Conservation (phyloP, 1,140 invertebrate species). For the Planococcus citri region DNA sequence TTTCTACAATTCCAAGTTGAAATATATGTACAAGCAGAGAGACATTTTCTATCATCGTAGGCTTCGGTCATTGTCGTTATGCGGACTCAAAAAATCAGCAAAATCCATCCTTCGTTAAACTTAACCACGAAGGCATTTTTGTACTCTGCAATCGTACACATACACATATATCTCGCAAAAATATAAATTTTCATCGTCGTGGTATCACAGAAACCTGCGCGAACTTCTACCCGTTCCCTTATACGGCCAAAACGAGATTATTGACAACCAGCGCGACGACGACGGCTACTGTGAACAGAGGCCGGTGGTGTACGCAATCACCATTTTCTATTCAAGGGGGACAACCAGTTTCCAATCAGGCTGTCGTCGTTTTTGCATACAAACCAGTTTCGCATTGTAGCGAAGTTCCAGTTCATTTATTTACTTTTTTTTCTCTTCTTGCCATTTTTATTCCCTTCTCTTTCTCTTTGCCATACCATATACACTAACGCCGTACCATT, state of each 20-base stretch:
- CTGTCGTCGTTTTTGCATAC: conserved; percentile 15
- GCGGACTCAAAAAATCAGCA: too few relatives aligned
- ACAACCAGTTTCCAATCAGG: conserved; percentile 19
- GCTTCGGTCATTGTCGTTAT: too few relatives aligned
- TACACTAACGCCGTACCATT: too few relatives aligned
- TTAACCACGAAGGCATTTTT: too few relatives aligned
- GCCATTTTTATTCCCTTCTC: neutral
- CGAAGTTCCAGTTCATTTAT: conserved; percentile 11
- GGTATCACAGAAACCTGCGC: too few relatives aligned
- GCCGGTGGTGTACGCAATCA: neutral
- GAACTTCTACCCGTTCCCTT: neutral
- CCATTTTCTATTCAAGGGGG: conserved; percentile 16
- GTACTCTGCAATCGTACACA: too few relatives aligned
- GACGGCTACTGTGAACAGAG: neutral
- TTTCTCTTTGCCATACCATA: neutral
- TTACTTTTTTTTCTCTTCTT: neutral
- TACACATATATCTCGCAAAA: too few relatives aligned
- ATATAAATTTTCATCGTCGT: too few relatives aligned
- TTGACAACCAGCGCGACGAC: neutral
- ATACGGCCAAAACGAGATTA: neutral
- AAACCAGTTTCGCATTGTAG: conserved; percentile 8
- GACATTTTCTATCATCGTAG: too few relatives aligned
- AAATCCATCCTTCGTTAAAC: too few relatives aligned
- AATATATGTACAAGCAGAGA: too few relatives aligned
- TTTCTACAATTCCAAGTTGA: too few relatives aligned